Evolutionary conservation across 1,140 invertebrate genomes (phyloP), one percentile per base, ranked within the genome.

Genomic region (Brachionus rubens): DNA sequence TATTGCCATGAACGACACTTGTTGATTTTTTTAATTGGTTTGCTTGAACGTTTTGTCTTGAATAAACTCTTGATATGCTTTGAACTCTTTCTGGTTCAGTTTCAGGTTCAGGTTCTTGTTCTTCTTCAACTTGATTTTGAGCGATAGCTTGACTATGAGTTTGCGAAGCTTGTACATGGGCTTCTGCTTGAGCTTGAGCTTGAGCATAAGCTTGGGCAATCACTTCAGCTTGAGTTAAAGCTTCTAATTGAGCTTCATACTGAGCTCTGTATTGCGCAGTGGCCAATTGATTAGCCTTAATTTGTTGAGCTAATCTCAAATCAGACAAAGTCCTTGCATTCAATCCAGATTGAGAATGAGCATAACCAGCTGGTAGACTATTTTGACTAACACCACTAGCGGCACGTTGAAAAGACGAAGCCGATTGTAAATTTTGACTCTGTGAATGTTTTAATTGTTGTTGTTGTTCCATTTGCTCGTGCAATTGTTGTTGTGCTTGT

Each of bases 141-240:
- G 1, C n/a, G 21, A 16, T 10, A 10, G 19, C 12, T n/a, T 59
- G 21, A 16, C 36, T 26, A 36, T 59, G n/a, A 19, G 30, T 30
- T 59, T 36, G 54, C 36, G 33, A 16, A 16, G 41, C 41, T 65
- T 43, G 33, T 1, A 36, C 59, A 43, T 65, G 26, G 33, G 40
- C 40, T 21, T 43, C 59, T 0, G 40, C 40, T 65, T 65, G 19
- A 43, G 59, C 59, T 24, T 65, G 59, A 24, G 59, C 40, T 26
- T 65, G 59, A 21, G 33, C 33, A 43, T 65, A 41, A 65, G 59
- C 36, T 24, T 65, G 59, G 6, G 54, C 54, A 59, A 59, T 59
- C 9, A 59, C 59, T 65, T 65, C 36, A 5, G 59, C 3, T 65
- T 65, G 40, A 21, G 33, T 43, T 24, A 43, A 12, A 24, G 59